Base-by-base conservation (phyloP, 2,113 vertebrate species). In the Orycteropus afer region DNA sequence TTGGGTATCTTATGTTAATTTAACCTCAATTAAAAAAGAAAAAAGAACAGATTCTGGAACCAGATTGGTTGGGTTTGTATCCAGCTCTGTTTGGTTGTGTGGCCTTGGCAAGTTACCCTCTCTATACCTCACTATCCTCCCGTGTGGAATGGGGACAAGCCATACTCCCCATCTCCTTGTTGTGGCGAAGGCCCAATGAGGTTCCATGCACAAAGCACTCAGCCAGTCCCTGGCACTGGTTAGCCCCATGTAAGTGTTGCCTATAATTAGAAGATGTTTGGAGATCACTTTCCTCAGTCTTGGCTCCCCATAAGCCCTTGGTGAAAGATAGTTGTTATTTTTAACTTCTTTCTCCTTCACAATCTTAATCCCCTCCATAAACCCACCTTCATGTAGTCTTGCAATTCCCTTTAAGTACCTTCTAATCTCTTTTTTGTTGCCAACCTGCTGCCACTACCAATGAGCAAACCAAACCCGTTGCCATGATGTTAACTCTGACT, bases 241-340 rank as follows among this genome's bases (percentile, higher is more conserved):
- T 69, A 92, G 88, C 61, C 25, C 79, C n/a, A 2, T 79, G 74
- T 89, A 95, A 95, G 94, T 95, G 96, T 95, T 86, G 79, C 78
- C 95, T 97, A 97, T 97, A 97, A 97, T 97, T 97, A 97, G 96
- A 97, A 88, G 78, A 85, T 79, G 89, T 97, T 90, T 89, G 57
- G 67, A 88, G 92, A 95, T 89, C 95, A 55, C 94, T 88, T 95
- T 95, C 88, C 88, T 90, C n/a, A 47, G 83, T 67, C 92, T 80
- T 95, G 97, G 92, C 96, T 95, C 86, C 90, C 83, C 88, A 95
- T 76, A 95, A 94, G 79, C 86, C 53, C 86, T 95, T 95, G 90
- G 92, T 96, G 90, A 96, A 96, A 96, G 81, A 86, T 69, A 78
- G 79, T 88, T 81, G 96, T 96, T 97, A 97, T 97, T 97, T 97